Conservation (phyloP, 2,888 invertebrate species). For the Cylloceria caligata region DNA sequence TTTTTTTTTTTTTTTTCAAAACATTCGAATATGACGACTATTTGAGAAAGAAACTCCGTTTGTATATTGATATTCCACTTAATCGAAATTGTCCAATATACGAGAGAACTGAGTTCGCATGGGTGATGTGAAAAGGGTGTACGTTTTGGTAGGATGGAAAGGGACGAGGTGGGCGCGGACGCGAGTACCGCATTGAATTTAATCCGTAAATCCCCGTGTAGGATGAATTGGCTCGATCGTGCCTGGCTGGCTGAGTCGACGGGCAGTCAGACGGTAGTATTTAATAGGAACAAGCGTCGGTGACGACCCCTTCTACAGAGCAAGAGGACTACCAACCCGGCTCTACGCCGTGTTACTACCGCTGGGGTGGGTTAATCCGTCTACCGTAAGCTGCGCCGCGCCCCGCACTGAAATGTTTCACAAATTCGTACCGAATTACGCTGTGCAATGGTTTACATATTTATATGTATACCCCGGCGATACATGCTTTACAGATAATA, state of each 20-base stretch:
- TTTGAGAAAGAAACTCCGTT: constrained; percentile 11
- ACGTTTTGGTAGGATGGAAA: constrained; percentile 12
- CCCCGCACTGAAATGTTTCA: constrained; percentile 61
- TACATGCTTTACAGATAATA: constrained; percentile 37
- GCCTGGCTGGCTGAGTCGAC: constrained; percentile 56
- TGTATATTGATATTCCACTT: constrained; percentile 37
- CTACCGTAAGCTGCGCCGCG: constrained; percentile 57
- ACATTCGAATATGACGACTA: background rate
- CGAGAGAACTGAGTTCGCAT: constrained; percentile 11
- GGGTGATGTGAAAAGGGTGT: constrained; percentile 7
- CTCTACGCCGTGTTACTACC: constrained; percentile 42
- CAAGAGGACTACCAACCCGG: constrained; percentile 25
- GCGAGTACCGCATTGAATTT: constrained; percentile 65
- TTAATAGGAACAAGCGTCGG: constrained; percentile 66
- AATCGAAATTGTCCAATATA: constrained; percentile 2
- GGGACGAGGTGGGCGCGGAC: constrained; percentile 42
- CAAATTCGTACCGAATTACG: constrained; percentile 63
- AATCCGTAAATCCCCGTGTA: constrained; percentile 68
- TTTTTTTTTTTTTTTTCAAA: background rate
- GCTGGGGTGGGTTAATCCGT: constrained; percentile 58
- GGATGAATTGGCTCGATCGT: constrained; percentile 67
- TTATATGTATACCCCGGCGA: constrained; percentile 39
- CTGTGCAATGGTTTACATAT: constrained; percentile 47
- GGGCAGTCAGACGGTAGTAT: constrained; percentile 64
- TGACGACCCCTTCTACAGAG: constrained; percentile 54